These are phyloP conservation scores for Sinonovacula constricta DNA, from an alignment of 1,140 invertebrate species.

Conservation along the genomic window DNA sequence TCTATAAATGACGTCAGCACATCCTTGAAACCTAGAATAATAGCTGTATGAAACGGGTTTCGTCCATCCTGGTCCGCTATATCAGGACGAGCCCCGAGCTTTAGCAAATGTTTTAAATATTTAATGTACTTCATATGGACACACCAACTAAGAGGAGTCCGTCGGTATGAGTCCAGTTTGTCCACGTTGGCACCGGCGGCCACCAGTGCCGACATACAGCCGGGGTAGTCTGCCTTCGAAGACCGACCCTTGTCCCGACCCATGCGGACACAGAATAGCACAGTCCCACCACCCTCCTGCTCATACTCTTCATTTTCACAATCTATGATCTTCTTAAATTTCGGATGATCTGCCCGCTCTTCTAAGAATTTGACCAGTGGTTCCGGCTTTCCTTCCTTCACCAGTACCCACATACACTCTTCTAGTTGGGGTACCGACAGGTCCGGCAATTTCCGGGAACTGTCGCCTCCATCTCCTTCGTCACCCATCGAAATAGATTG, in stretches of 20 bases:
- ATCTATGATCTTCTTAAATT: conserved; percentile 18
- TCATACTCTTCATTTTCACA: conserved; percentile 26
- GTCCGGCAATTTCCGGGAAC: not conserved
- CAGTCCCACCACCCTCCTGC: conserved; percentile 31
- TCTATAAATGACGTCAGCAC: conserved; percentile 20
- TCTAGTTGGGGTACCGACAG: conserved; percentile 28
- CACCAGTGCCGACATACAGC: conserved; percentile 14
- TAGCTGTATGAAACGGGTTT: conserved; percentile 30
- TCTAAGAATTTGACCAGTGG: conserved; percentile 15
- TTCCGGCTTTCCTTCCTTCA: conserved; percentile 18
- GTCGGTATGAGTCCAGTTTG: conserved; percentile 4
- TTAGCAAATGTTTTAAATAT: conserved; percentile 17
- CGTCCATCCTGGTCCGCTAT: conserved; percentile 38
- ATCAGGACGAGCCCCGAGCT: conserved; percentile 20
- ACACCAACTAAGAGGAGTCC: conserved; percentile 35
- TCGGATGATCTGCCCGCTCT: conserved; percentile 11
- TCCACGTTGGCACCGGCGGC: conserved; percentile 37
- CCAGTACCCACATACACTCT: conserved; percentile 21
- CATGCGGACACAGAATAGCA: conserved; percentile 30
- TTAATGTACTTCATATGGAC: conserved; percentile 18
- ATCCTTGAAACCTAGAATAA: conserved; percentile 27
- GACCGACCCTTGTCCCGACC: conserved; percentile 23
- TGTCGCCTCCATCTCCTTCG: conserved; percentile 1
- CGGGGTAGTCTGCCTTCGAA: conserved; percentile 14
- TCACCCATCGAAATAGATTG: too few relatives aligned